A percentile compares a stretch with the other conserved stretches of the same genome.
Evolutionary conservation across 2,888 invertebrate genomes (phyloP).

Genomic region (Clunio marinus): DNA sequence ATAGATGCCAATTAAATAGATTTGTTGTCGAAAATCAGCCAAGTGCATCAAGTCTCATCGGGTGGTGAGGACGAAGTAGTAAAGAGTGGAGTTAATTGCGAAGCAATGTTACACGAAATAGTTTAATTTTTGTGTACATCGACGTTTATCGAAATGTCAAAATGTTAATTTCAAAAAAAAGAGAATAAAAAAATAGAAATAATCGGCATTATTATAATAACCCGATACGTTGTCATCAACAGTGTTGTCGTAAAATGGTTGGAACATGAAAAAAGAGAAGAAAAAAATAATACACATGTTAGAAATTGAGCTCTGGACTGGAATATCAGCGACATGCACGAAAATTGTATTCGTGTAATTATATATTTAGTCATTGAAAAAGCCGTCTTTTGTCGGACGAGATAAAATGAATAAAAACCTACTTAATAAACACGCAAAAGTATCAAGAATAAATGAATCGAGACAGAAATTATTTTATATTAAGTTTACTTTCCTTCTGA

Average conservation of each 20-base stretch:
- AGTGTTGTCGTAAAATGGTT: constrained; percentile 31
- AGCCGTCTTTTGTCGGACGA: background rate
- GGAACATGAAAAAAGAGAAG: constrained; percentile 32
- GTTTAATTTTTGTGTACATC: background rate
- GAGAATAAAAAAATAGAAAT: background rate
- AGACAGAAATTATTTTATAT: background rate
- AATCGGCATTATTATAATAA: constrained; percentile 25
- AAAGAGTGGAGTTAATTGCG: constrained; percentile 26
- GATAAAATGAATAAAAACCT: too few species aligned
- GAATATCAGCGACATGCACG: constrained; percentile 19
- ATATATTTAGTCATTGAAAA: constrained; percentile 3
- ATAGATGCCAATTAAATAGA: background rate
- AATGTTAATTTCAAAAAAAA: constrained; percentile 20
- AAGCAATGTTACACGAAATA: background rate
- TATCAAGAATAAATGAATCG: background rate
- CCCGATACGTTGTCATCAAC: constrained; percentile 30
- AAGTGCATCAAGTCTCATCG: constrained; percentile 20
- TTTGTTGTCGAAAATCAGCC: constrained; percentile 11
- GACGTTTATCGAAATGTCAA: constrained; percentile 23
- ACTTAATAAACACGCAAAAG: background rate
- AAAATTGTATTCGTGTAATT: constrained; percentile 7
- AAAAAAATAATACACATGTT: constrained; percentile 30
- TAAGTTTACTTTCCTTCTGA: background rate
- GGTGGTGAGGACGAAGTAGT: too few species aligned
- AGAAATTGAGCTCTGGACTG: constrained; percentile 8